These are phyloP conservation scores for Cyclina sinensis DNA, from an alignment of 1,140 invertebrate genomes.

Conservation along the genomic window DNA sequence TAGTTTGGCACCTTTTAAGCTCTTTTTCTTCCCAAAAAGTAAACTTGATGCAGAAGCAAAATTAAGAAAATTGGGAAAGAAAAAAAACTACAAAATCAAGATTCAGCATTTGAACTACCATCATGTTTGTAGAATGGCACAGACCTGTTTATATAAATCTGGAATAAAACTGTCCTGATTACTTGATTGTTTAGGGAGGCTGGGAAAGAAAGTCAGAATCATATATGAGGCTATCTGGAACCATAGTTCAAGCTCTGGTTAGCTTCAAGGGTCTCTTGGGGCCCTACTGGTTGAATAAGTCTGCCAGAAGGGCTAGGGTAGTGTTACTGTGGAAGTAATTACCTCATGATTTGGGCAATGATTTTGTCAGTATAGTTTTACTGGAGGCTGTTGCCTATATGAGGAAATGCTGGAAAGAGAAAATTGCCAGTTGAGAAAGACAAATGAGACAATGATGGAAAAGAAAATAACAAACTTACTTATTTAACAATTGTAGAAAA, in stretches of 20 bases:
- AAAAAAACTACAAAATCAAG: too few relatives aligned
- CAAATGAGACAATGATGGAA: neutral
- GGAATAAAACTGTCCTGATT: neutral
- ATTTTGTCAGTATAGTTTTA: conserved; percentile 36
- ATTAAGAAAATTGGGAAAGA: too few relatives aligned
- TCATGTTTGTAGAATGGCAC: too few relatives aligned
- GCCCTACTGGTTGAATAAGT: conserved; percentile 25
- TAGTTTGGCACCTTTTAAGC: too few relatives aligned
- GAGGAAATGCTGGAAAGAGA: conserved; percentile 5
- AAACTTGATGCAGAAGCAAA: too few relatives aligned
- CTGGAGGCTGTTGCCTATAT: conserved; percentile 16
- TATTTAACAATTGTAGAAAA: too few relatives aligned
- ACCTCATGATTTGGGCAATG: conserved; percentile 34
- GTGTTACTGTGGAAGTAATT: conserved; percentile 37
- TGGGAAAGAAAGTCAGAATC: neutral
- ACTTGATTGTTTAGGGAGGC: conserved; percentile 11
- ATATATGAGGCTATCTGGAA: neutral
- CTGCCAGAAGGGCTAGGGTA: conserved; percentile 14
- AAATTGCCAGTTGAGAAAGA: neutral
- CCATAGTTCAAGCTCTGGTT: conserved; percentile 14
- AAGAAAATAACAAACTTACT: neutral
- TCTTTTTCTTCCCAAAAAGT: too few relatives aligned
- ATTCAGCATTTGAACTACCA: too few relatives aligned
- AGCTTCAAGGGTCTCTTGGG: conserved; percentile 29
- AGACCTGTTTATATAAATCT: too few relatives aligned